A percentile compares a stretch with the other conserved stretches of the same genome.
Conservation (phyloP, 1,140 invertebrate genomes). For the Ruditapes philippinarum region DNA sequence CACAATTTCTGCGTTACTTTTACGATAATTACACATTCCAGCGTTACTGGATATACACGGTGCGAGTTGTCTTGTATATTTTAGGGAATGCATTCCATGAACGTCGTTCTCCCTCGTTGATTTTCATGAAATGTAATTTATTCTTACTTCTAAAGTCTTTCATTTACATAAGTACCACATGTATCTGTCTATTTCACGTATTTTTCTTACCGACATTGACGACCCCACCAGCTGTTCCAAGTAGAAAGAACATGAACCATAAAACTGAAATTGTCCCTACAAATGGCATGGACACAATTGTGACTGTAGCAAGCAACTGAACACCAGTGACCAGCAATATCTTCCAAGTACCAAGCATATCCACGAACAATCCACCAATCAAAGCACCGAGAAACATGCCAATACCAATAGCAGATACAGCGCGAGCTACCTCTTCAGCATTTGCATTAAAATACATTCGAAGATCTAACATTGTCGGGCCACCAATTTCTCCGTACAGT, state of each 20-base stretch:
- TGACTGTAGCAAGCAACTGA: slow-evolving; percentile 10
- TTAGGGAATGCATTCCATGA: too few species aligned
- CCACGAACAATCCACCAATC: slow-evolving; percentile 29
- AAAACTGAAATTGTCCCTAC: background rate
- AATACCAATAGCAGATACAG: slow-evolving; percentile 37
- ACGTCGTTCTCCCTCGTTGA: too few species aligned
- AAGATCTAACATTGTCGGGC: slow-evolving; percentile 60
- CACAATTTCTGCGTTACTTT: too few species aligned
- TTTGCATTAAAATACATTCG: slow-evolving; percentile 31
- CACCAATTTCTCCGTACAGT: slow-evolving; percentile 44
- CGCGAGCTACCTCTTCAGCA: slow-evolving; percentile 26
- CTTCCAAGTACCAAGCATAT: slow-evolving; percentile 39
- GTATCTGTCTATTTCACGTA: too few species aligned
- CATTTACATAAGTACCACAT: too few species aligned
- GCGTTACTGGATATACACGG: too few species aligned
- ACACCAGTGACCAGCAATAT: slow-evolving; percentile 12
- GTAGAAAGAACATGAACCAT: slow-evolving; percentile 58
- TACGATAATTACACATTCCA: too few species aligned
- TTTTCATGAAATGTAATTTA: too few species aligned
- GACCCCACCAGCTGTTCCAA: slow-evolving; percentile 27
- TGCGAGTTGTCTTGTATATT: too few species aligned
- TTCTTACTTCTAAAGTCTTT: too few species aligned
- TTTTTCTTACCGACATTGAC: slow-evolving; percentile 60
- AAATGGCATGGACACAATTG: slow-evolving; percentile 39
- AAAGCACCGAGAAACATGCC: slow-evolving; percentile 48